These are phyloP conservation scores for Macroramphosus scolopax DNA, from an alignment of 2,797 vertebrate genomes.

Conservation along the genomic window DNA sequence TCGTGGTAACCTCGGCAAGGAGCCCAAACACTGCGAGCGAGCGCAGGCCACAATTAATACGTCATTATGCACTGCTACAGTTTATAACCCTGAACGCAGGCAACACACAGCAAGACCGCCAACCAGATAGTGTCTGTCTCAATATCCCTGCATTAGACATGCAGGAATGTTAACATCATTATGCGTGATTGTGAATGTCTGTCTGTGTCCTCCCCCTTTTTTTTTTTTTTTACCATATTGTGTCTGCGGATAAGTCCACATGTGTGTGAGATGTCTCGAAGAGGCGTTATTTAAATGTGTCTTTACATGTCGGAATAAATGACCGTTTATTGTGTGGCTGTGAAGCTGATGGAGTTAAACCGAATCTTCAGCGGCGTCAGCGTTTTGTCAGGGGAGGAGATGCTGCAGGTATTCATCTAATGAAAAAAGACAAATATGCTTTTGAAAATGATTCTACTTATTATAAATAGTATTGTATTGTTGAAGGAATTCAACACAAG, in stretches of 20 bases:
- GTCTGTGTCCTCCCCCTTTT: constrained; percentile 70
- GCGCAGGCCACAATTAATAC: constrained; percentile 64
- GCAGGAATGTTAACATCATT: constrained; percentile 94
- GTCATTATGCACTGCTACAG: constrained; percentile 54
- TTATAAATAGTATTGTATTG: constrained; percentile 6
- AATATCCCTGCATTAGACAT: constrained; percentile 85
- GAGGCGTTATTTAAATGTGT: constrained; percentile 76
- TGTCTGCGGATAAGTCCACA: constrained; percentile 76
- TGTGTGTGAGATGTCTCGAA: constrained; percentile 44
- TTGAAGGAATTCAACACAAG: constrained; percentile 7
- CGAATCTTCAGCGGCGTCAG: constrained; percentile 17
- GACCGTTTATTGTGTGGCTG: constrained; percentile 63
- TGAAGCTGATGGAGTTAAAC: constrained; percentile 38
- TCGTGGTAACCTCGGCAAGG: constrained; percentile 44
- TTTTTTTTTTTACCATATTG: constrained; percentile 73
- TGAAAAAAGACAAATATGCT: constrained; percentile 7
- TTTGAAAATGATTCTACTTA: constrained; percentile 6
- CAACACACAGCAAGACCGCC: constrained; percentile 52
- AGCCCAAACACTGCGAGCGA: constrained; percentile 40
- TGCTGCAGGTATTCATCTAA: constrained; percentile 16
- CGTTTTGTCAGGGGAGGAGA: too few species aligned
- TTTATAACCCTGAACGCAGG: constrained; percentile 47
- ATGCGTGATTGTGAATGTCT: constrained; percentile 89
- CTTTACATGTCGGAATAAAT: constrained; percentile 72
- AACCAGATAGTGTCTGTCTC: constrained; percentile 68